A percentile compares a stretch with the other conserved stretches of the same genome.
Evolutionary conservation across 2,888 invertebrate genomes (phyloP).

Genomic region (Lasioglossum figueresi): DNA sequence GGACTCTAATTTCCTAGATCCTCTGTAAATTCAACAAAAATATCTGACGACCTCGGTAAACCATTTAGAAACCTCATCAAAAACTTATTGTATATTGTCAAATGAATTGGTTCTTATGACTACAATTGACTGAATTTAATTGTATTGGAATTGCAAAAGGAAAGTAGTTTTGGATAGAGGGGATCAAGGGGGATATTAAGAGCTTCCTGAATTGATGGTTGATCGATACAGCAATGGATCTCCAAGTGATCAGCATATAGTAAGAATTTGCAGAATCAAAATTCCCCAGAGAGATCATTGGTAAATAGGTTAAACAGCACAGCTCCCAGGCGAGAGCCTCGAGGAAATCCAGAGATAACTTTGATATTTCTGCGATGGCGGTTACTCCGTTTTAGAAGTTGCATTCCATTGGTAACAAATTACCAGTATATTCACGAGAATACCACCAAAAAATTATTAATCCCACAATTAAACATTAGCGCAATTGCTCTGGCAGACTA

Average conservation of each 20-base stretch:
- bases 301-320: not conserved
- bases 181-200: not conserved
- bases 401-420: not conserved
- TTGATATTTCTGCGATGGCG: constrained; percentile 3
- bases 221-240: not conserved
- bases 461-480: not conserved
- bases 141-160: not conserved
- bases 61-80: not conserved
- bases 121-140: not conserved
- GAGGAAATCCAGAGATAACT: constrained; percentile 15
- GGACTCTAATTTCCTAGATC: not conserved
- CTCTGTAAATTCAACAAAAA: not conserved
- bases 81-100: not conserved
- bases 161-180: not conserved
- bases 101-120: not conserved
- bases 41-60: not conserved
- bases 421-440: not conserved
- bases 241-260: not conserved
- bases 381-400: not conserved
- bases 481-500: not conserved
- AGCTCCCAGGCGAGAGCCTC: constrained; percentile 17
- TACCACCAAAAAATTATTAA: not conserved
- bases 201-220: not conserved
- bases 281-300: not conserved
- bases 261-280: constrained; percentile 7